phyloP scores from a whole-genome alignment of 1,140 invertebrate genomes.

The Myzus persicae region DNA sequence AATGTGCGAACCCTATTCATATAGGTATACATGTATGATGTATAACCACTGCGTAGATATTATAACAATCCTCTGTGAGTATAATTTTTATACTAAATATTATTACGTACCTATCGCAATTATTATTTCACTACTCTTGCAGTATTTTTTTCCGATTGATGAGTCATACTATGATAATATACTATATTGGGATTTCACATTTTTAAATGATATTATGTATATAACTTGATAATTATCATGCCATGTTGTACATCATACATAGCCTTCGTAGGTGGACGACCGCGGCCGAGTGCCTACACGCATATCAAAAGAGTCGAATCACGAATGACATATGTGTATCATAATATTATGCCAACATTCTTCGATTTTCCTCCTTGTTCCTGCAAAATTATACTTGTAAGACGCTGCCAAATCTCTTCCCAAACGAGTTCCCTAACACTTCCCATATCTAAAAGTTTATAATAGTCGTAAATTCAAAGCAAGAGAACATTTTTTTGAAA shows the following conservation, averaged over 20 bases:
- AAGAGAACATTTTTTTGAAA: no score
- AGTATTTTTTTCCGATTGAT: not conserved
- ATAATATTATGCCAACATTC: not conserved
- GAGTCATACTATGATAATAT: not conserved
- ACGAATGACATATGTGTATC: not conserved
- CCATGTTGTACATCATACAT: not conserved
- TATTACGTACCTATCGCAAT: no score
- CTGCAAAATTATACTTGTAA: not conserved
- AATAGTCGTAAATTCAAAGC: no score
- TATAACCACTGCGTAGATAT: not conserved
- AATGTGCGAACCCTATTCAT: no score
- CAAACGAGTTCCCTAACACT: not conserved
- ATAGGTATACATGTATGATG: no score
- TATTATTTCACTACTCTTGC: not conserved
- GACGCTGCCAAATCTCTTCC: not conserved
- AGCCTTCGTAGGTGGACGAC: conserved; percentile 23
- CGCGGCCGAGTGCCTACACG: not conserved
- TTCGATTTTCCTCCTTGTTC: not conserved
- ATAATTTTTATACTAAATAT: no score
- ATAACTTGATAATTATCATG: not conserved
- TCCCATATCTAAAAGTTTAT: no score
- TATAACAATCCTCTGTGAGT: no score
- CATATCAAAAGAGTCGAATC: not conserved
- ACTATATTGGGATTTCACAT: not conserved
- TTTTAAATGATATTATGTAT: not conserved